Conservation (phyloP, 2,113 vertebrate genomes). For the Chinchilla lanigera region DNA sequence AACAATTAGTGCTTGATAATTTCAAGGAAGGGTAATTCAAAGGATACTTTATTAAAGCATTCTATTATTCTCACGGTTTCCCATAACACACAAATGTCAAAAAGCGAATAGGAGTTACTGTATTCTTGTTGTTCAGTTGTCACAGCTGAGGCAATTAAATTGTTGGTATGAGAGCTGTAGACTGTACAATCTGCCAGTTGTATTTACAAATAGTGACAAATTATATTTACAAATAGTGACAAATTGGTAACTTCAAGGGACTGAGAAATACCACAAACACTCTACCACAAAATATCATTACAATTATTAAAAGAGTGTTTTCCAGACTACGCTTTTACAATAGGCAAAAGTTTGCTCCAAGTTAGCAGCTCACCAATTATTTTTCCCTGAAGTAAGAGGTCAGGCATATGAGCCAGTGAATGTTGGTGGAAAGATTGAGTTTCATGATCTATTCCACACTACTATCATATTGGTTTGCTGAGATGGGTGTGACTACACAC, state of each 20-base stretch:
- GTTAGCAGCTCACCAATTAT: background rate
- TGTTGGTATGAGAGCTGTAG: constrained; percentile 2
- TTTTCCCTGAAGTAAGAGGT: background rate
- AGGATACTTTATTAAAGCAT: constrained; percentile 15
- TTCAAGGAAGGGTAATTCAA: constrained; percentile 45
- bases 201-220: constrained; percentile 65
- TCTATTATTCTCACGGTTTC: constrained; percentile 6
- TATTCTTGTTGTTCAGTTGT: constrained; percentile 26
- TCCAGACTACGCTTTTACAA: background rate
- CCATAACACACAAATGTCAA: constrained; percentile 40
- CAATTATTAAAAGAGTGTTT: background rate
- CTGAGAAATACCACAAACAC: background rate
- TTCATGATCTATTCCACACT: background rate
- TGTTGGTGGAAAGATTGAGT: background rate
- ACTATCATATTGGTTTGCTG: background rate
- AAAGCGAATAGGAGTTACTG: constrained; percentile 27
- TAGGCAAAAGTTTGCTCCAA: background rate
- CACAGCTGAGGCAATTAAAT: constrained; percentile 1
- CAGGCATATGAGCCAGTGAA: background rate
- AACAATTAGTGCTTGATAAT: background rate
- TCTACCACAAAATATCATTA: background rate
- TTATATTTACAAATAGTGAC: constrained; percentile 62
- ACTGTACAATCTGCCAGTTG: constrained; percentile 10
- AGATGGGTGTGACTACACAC: background rate
- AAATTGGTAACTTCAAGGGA: constrained; percentile 10